Evolutionary conservation across 2,888 invertebrate species (phyloP), one percentile per base, ranked within the genome.

Genomic region (Fissipunctia ypsillon): DNA sequence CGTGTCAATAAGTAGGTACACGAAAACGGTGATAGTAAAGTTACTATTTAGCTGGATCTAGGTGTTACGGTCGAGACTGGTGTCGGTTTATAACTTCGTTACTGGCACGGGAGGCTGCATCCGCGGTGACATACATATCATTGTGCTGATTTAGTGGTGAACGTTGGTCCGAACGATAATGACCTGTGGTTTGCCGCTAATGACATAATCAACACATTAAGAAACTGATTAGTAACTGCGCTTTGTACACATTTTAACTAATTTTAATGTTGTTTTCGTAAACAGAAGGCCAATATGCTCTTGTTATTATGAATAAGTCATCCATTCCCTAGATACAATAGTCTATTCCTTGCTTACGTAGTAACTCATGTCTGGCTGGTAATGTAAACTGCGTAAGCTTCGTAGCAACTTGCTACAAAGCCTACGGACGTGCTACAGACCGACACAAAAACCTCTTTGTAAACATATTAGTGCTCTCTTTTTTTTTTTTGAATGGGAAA

Each of bases 81-180:
- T 75, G 73, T 56, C 68, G 16, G 25, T 22, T 48, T 54, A 78
- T 75, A 78, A 78, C 59, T 70, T 60, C 70, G 59, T 70, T 79
- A 61, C 38, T 2, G 22, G 10, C 52, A 48, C 38, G 25, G 41
- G 22, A 50, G 50, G 56, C 71, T 78, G 60, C 79, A 48, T 61
- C 41, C 48, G 45, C 31, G 28, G 59, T 52, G 38, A 41, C 7
- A 48, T 31, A 41, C 79, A 60, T 71, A 59, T 45, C 38, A 41
- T 38, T 45, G n/a, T 64, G 35, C 41, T 61, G 52, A 71, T 78
- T 45, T 28, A 38, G 38, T 45, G 22, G 25, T 79, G 43, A 72
- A n/a, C 56, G 25, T 56, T 66, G 7, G 16, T 28, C 31, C n/a
- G 22, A 60, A n/a, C 48, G 16, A 73, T 50, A 80, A 35, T 50